A percentile compares a stretch with the other conserved stretches of the same genome.
Conservation (phyloP, 2,888 invertebrate genomes). For the Cybosia mesomella region DNA sequence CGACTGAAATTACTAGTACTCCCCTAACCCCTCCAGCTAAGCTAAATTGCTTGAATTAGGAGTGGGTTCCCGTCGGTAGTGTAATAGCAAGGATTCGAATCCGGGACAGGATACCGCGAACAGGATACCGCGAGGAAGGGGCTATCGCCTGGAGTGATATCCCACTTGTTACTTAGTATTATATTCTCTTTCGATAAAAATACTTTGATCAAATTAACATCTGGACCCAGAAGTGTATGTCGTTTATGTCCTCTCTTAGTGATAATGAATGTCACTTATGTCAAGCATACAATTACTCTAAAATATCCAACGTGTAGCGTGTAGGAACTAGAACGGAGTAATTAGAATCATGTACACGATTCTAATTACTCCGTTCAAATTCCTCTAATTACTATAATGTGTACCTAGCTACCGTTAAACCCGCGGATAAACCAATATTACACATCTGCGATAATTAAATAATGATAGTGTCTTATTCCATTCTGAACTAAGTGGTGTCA, state of each 20-base stretch:
- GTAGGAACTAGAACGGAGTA: too few relatives aligned
- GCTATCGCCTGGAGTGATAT: too few relatives aligned
- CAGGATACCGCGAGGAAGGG: too few relatives aligned
- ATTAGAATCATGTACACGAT: neutral
- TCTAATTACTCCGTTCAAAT: neutral
- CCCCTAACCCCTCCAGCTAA: too few relatives aligned
- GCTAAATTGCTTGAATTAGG: too few relatives aligned
- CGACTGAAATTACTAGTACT: too few relatives aligned
- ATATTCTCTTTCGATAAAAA: neutral
- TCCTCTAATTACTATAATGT: constrained; percentile 6
- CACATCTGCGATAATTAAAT: neutral
- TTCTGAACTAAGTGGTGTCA: neutral
- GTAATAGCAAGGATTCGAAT: too few relatives aligned
- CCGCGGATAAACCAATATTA: neutral
- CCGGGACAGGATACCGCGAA: too few relatives aligned
- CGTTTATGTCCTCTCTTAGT: neutral
- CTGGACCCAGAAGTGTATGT: neutral
- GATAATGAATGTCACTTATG: neutral
- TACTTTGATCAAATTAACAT: neutral
- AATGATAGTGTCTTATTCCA: neutral
- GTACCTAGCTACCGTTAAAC: neutral
- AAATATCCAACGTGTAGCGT: neutral
- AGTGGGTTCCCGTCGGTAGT: too few relatives aligned
- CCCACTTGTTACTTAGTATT: too few relatives aligned
- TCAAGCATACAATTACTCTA: neutral